Evolutionary conservation across 92 coral and sea anemone genomes (phyloP).

Genomic region (Micromussa lordhowensis): DNA sequence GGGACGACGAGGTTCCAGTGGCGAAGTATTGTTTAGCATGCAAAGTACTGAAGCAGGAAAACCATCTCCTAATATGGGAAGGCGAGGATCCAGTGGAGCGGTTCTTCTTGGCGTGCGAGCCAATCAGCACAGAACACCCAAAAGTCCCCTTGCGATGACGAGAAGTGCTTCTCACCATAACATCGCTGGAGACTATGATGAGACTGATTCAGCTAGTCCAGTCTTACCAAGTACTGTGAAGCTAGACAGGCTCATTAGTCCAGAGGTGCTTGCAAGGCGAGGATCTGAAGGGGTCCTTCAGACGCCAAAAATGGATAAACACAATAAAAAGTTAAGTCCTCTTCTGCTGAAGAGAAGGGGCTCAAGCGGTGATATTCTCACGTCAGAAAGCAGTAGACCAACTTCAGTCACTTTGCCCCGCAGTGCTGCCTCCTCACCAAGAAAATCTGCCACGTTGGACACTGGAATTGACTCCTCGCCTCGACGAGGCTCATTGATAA

Average conservation of each 20-base stretch:
- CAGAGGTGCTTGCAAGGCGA: conserved; percentile 15
- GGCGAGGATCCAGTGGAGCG: conserved; percentile 47
- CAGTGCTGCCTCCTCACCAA: conserved; percentile 26
- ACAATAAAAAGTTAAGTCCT: conserved; percentile 5
- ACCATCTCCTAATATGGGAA: conserved; percentile 39
- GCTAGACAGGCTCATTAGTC: conserved; percentile 30
- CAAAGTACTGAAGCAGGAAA: background rate
- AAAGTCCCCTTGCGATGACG: conserved; percentile 21
- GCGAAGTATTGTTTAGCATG: conserved; percentile 10
- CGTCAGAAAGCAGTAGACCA: background rate
- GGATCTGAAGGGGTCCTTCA: conserved; percentile 35
- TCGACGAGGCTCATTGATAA: conserved; percentile 37
- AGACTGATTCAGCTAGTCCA: background rate
- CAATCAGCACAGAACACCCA: conserved; percentile 16
- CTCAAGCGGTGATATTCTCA: conserved; percentile 38
- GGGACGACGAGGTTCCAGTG: conserved; percentile 39
- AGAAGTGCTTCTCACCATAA: conserved; percentile 33
- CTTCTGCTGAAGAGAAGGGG: conserved; percentile 25
- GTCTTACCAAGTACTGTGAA: background rate
- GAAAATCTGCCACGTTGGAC: background rate
- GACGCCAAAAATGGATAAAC: conserved; percentile 6
- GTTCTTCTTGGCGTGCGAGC: conserved; percentile 25
- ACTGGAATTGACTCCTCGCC: conserved; percentile 11
- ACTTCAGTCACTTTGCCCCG: background rate
- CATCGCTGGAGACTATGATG: background rate